Evolutionary conservation across 1,140 invertebrate genomes (phyloP).

Genomic region (Pseudoatta argentina): DNA sequence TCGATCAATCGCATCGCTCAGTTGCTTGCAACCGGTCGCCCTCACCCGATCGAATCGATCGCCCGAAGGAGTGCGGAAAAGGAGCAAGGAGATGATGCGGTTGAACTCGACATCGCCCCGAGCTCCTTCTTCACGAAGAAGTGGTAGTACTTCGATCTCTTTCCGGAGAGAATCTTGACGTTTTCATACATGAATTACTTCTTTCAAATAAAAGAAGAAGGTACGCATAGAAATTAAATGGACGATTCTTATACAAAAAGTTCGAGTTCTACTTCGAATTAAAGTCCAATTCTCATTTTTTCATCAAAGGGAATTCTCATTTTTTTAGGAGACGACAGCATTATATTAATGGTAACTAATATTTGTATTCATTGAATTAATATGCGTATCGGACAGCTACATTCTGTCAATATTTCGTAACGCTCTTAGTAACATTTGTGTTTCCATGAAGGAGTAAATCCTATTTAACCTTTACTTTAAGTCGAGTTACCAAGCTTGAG

Average conservation of each 20-base stretch:
- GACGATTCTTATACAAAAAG: not conserved
- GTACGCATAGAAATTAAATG: not conserved
- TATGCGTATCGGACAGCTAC: not conserved
- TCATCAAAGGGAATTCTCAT: not conserved
- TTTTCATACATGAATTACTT: slow-evolving; percentile 40
- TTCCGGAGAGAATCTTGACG: slow-evolving; percentile 40
- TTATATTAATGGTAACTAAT: slow-evolving; percentile 1
- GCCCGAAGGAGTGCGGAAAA: slow-evolving; percentile 20
- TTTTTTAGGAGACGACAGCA: not conserved
- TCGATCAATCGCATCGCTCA: slow-evolving; percentile 53
- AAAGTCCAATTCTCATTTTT: not conserved
- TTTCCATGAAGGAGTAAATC: not conserved
- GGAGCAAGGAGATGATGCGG: slow-evolving; percentile 36
- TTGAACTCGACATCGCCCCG: slow-evolving; percentile 40
- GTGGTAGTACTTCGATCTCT: slow-evolving; percentile 16
- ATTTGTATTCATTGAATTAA: not conserved
- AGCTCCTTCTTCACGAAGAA: not conserved
- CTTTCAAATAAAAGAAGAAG: not conserved
- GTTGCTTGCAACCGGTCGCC: slow-evolving; percentile 32
- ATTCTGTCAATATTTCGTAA: not conserved
- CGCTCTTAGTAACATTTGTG: not conserved
- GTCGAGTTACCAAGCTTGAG: slow-evolving; percentile 1
- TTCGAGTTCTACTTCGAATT: not conserved
- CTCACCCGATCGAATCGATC: slow-evolving; percentile 41
- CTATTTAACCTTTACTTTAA: slow-evolving; percentile 9